Base-by-base conservation (phyloP, 2,888 invertebrate genomes). In the Entomobrya multifasciata region DNA sequence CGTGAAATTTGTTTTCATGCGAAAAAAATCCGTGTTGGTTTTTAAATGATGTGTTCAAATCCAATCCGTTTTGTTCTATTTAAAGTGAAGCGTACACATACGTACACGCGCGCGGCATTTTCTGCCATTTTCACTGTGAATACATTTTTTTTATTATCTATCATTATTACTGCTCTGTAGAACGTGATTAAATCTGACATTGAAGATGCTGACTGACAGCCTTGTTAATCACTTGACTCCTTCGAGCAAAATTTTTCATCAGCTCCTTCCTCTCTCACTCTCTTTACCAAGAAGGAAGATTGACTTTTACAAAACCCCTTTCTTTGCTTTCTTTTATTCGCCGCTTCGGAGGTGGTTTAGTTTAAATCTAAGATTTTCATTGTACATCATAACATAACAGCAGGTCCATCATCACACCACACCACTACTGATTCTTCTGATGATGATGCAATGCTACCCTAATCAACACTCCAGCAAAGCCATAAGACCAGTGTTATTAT, bases 321-420 rank as follows among this genome's bases (percentile, higher is more conserved):
- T 30, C 76, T 27, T 27, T 57, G 17, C 76, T 8, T 36, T 36
- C 8, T 8, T 36, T 36, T 36, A 36, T 4, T 36, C 8, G 36
- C 36, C 36, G 36, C 4, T 36, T 74, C n/a, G 25, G 36, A 36
- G 15, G 52, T 17, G 20, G 52, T 52, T 52, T n/a, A n/a, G n/a
- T n/a, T n/a, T n/a, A n/a, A n/a, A n/a, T n/a, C n/a, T n/a, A n/a
- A 1, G 52, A 17, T 76, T 36, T 65, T 84, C 77, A 84, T 84
- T 84, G 77, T 84, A 65, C 74, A 83, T 83, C 62, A 83, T 67
- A 84, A 77, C 62, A 83, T 67, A 84, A 77, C 67, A 67, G 36
- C 36, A 67, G 84, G 76, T 52, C 22, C 67, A 77, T 77, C 77
- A 77, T n/a, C 62, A 62, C 36, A 36, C 11, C 72, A 49, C 72